phyloP scores from a whole-genome alignment of 2,113 vertebrate genomes.

The Macrotis lagotis region DNA sequence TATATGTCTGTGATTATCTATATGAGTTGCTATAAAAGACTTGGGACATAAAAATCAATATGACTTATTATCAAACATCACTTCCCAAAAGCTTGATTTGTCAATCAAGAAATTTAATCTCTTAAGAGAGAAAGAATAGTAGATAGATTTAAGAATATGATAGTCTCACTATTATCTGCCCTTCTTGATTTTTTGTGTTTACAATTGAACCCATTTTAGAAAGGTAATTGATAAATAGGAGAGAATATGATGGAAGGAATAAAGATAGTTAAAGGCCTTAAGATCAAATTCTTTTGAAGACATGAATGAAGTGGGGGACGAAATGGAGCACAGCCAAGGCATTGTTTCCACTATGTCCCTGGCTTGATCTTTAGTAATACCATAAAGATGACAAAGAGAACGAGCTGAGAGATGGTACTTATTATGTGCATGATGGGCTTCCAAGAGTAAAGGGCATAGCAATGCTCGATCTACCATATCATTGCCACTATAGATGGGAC shows the following conservation, averaged over 20 bases:
- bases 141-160: not conserved
- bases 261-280: not conserved
- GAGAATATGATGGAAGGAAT: not conserved
- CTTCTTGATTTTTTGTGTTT: not conserved
- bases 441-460: too few species aligned
- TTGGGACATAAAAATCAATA: not conserved
- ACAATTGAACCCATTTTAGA: not conserved
- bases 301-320: too few species aligned
- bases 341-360: too few species aligned
- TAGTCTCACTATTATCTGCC: not conserved
- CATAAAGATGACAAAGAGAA: too few species aligned
- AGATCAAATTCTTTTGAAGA: not conserved
- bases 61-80: not conserved
- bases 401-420: too few species aligned
- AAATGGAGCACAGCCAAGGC: too few species aligned
- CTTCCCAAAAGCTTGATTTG: not conserved
- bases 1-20: not conserved
- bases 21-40: not conserved
- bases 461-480: too few species aligned
- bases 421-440: too few species aligned
- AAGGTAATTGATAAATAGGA: not conserved
- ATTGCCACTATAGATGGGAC: too few species aligned
- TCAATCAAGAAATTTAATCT: not conserved
- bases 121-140: not conserved
- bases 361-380: too few species aligned